Evolutionary conservation across 2,888 invertebrate species (phyloP).

Genomic region (Alloscopus bannaensis): DNA sequence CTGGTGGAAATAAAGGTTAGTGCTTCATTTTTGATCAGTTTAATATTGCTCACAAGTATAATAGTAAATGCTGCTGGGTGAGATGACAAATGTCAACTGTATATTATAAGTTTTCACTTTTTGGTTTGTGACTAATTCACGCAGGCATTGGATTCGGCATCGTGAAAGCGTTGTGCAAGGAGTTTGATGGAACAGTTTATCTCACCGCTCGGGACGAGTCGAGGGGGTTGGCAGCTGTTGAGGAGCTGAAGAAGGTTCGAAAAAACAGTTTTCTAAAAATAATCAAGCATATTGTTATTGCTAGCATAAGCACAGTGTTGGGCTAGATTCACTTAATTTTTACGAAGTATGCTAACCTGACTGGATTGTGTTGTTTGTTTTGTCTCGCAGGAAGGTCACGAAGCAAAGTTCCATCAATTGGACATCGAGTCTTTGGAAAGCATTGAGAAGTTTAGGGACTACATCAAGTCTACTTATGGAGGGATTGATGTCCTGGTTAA

Average conservation of each 20-base stretch:
- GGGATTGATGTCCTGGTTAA: slow-evolving; percentile 85
- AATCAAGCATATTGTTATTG: neutral
- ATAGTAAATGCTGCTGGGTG: no score
- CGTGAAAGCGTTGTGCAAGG: slow-evolving; percentile 81
- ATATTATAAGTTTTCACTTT: no score
- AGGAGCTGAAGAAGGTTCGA: slow-evolving; percentile 78
- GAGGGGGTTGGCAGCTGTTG: slow-evolving; percentile 80
- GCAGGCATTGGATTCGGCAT: slow-evolving; percentile 83
- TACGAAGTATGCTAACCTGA: neutral
- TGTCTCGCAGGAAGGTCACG: slow-evolving; percentile 75
- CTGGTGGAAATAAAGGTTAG: slow-evolving; percentile 78
- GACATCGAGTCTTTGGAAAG: slow-evolving; percentile 82
- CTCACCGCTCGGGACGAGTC: slow-evolving; percentile 81
- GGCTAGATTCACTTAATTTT: neutral
- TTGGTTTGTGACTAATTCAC: no score
- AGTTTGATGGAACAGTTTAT: slow-evolving; percentile 83
- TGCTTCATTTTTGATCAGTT: no score
- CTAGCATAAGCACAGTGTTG: no score
- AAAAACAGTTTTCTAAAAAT: neutral
- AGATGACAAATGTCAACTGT: no score
- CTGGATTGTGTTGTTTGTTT: slow-evolving; percentile 17
- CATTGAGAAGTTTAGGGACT: slow-evolving; percentile 79
- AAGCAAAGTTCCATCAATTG: slow-evolving; percentile 81
- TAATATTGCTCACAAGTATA: no score
- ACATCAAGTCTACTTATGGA: slow-evolving; percentile 80